phyloP scores from a whole-genome alignment of 2,113 vertebrate genomes.

The Paralichthys olivaceus region DNA sequence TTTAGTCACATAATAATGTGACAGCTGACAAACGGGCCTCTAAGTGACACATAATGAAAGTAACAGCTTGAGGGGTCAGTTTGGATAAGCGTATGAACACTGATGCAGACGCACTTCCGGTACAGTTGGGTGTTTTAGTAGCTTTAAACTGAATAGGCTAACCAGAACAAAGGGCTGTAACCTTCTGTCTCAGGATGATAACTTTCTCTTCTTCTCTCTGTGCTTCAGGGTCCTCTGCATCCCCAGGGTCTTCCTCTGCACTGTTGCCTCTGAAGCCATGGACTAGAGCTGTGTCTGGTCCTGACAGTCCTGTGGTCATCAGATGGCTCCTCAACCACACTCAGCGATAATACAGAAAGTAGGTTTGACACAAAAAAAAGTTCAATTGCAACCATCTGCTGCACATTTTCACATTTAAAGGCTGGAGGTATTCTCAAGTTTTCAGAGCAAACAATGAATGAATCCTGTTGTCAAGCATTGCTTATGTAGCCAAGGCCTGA shows the following conservation, averaged over 20 bases:
- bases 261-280: slow-evolving; percentile 68
- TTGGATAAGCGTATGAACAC: slow-evolving; percentile 2
- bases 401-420: no score
- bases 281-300: slow-evolving; percentile 66
- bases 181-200: slow-evolving; percentile 11
- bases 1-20: not conserved
- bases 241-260: slow-evolving; percentile 59
- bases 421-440: not conserved
- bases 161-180: not conserved
- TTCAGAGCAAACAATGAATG: not conserved
- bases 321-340: slow-evolving; percentile 76
- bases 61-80: not conserved
- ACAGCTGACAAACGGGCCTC: not conserved
- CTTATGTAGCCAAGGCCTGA: not conserved
- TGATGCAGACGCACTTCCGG: not conserved
- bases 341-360: slow-evolving; percentile 77
- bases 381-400: not conserved
- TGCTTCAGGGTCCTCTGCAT: slow-evolving; percentile 59
- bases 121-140: no score
- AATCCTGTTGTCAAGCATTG: not conserved
- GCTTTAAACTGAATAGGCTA: not conserved
- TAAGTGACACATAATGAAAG: slow-evolving; percentile 30
- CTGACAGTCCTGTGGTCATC: slow-evolving; percentile 67
- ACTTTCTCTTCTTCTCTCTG: slow-evolving; percentile 8
- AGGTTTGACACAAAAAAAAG: slow-evolving; percentile 35